Base-by-base conservation (phyloP, 2,797 vertebrate genomes). In the Enteromius mattozi region DNA sequence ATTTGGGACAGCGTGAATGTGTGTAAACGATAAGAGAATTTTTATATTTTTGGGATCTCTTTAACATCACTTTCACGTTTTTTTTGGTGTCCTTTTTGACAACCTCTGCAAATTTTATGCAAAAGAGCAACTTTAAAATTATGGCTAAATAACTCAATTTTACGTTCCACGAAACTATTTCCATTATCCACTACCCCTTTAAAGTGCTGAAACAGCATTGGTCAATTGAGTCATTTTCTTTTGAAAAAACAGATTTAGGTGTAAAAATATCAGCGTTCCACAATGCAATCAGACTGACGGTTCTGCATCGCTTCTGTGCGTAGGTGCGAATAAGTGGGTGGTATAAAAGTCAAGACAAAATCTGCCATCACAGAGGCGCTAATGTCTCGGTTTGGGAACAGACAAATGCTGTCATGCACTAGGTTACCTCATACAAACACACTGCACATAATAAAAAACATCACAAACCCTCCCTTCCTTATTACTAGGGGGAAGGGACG, bases 341-440 rank as follows among this genome's bases (percentile, higher is more conserved):
- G 69, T 77, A 56, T 59, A 69, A 80, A 77, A 69, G 86, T 83
- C 82, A 76, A 27, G 61, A 56, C 42, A 45, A 21, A 80, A 45
- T 42, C 35, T 21, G 33, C 17, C 12, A 40, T 51, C 13, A 51
- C 30, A 54, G 45, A 69, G 30, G 13, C 65, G 61, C 59, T 24
- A 27, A 33, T 74, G 30, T 82, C 81, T 66, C 59, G 51, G 27
- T 75, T 75, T 75, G 59, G 21, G 6, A 82, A 65, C 81, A 75
- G 59, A 40, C 30, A 70, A 45, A 68, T 30, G 19, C 65, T 78
- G 65, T 70, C 63, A 85, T 7, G 1, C 72, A 54, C 59, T 33
- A 42, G n/a, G 27, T 59, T 59, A 24, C 45, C 21, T 30, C 30
- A 10, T 45, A 35, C 61, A 54, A n/a, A 49, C 45, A 77, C n/a